These are phyloP conservation scores for Ceratina japonica DNA, from an alignment of 1,140 invertebrate genomes.

Conservation along the genomic window DNA sequence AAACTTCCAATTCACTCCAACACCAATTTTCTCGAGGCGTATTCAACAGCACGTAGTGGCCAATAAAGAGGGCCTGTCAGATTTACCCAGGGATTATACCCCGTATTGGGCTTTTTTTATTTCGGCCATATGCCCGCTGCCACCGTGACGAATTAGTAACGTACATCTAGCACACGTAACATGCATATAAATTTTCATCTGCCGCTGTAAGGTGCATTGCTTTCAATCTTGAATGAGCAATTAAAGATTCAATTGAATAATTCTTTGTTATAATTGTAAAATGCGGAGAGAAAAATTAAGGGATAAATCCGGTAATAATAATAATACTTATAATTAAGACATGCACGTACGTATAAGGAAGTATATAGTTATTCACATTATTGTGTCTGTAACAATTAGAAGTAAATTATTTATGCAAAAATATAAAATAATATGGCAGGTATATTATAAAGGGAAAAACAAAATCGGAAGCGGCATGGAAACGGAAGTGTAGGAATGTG, in stretches of 20 bases:
- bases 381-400: too few relatives aligned
- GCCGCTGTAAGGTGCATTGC: constrained; percentile 3
- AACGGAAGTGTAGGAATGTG: background rate
- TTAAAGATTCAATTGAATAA: too few relatives aligned
- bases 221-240: too few relatives aligned
- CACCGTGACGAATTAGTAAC: constrained; percentile 47
- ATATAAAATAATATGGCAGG: too few relatives aligned
- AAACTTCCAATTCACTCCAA: constrained; percentile 45
- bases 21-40: constrained; percentile 30
- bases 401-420: too few relatives aligned
- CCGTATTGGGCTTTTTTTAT: constrained; percentile 30
- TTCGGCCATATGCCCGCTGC: constrained; percentile 31
- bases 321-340: too few relatives aligned
- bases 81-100: constrained; percentile 51
- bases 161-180: background rate
- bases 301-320: too few relatives aligned
- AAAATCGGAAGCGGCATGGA: background rate
- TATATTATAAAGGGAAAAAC: too few relatives aligned
- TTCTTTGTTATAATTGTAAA: too few relatives aligned
- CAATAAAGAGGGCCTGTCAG: constrained; percentile 49
- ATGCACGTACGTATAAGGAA: too few relatives aligned
- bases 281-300: too few relatives aligned
- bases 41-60: constrained; percentile 47
- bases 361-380: too few relatives aligned
- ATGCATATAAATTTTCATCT: background rate